phyloP scores from a whole-genome alignment of 2,888 invertebrate genomes.

The Pachliopta kotzebuea region DNA sequence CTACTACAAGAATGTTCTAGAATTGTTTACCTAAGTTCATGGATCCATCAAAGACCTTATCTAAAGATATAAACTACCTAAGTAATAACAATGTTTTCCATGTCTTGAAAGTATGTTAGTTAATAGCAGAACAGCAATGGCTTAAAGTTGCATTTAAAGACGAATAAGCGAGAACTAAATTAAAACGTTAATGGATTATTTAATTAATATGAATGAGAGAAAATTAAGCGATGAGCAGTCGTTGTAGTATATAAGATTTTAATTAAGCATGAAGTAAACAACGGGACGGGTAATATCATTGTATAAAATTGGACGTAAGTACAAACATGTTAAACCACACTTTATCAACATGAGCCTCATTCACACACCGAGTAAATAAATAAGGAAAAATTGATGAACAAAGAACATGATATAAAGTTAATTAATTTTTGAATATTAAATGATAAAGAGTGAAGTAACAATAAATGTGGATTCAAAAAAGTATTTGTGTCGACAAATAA shows the following conservation, averaged over 20 bases:
- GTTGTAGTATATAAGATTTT: conserved; percentile 2
- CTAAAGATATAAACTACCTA: not conserved
- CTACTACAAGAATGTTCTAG: too few relatives aligned
- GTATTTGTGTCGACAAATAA: too few relatives aligned
- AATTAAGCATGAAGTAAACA: conserved; percentile 12
- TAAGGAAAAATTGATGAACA: not conserved
- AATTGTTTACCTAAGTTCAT: not conserved
- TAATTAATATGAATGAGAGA: not conserved
- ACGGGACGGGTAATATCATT: not conserved
- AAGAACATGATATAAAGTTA: too few relatives aligned
- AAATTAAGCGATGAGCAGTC: not conserved
- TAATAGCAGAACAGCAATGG: not conserved
- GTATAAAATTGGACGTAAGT: not conserved
- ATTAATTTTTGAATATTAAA: too few relatives aligned
- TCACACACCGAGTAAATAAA: not conserved
- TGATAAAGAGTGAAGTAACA: too few relatives aligned
- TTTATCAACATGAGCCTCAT: not conserved
- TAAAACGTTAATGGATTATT: not conserved
- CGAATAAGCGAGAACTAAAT: not conserved
- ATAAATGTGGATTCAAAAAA: too few relatives aligned
- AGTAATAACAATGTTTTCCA: not conserved
- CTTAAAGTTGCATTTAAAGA: not conserved
- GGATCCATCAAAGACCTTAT: not conserved
- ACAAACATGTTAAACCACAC: conserved; percentile 1
- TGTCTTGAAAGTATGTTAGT: not conserved